Evolutionary conservation across 2,797 vertebrate species (phyloP).

Genomic region (Microcaecilia unicolor): DNA sequence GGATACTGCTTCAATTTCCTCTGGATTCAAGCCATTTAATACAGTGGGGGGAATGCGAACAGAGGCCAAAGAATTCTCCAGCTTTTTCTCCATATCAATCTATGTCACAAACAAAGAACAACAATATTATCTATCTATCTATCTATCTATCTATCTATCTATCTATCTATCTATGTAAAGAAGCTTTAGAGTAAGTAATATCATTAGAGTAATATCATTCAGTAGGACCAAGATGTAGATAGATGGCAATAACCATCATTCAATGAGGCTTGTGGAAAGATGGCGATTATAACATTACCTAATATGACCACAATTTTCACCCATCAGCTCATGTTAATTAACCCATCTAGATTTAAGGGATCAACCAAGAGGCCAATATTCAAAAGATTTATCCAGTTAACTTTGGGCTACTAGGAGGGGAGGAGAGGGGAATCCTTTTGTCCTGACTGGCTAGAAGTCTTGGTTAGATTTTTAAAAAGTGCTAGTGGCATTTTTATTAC

Average conservation of each 20-base stretch:
- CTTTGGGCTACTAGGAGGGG: no score
- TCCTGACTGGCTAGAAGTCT: no score
- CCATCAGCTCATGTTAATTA: no score
- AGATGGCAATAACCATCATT: background rate
- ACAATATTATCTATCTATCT: background rate
- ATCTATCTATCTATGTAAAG: no score
- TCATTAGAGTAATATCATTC: background rate
- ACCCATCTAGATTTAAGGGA: no score
- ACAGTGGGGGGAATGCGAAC: conserved; percentile 74
- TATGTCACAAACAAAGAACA: conserved; percentile 36
- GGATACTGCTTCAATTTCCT: conserved; percentile 56
- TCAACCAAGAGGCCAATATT: no score
- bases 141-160: background rate
- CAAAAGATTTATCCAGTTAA: no score
- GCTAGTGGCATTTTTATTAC: no score
- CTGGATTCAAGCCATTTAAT: conserved; percentile 59
- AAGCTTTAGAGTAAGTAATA: no score
- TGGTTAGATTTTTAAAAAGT: no score
- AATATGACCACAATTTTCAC: background rate
- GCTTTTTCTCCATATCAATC: conserved; percentile 71
- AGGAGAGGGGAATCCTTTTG: no score
- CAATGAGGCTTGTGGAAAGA: background rate
- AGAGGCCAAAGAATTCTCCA: conserved; percentile 60
- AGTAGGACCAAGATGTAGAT: background rate
- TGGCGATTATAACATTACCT: no score